Percentiles rank a stretch among this genome's conserved stretches.
These are phyloP conservation scores for Scaptomyza graminum DNA, from an alignment of 1,140 invertebrate species.

Conservation along the genomic window DNA sequence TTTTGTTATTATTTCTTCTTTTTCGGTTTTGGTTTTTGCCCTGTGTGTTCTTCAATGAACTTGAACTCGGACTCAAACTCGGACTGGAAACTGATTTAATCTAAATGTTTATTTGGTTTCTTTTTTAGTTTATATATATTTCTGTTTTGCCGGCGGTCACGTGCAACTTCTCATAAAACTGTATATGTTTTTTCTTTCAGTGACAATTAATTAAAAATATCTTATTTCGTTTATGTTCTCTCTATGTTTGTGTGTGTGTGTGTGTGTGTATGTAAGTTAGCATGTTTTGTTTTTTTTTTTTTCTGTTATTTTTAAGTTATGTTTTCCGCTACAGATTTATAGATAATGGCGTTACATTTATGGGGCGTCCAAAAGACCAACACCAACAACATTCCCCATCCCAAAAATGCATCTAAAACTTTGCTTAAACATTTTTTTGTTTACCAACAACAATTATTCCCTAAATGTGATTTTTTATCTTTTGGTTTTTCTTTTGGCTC, in stretches of 20 bases:
- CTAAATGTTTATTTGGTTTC: conserved; percentile 70
- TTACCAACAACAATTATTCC: neutral
- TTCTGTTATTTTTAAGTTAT: conserved; percentile 77
- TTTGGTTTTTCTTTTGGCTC: neutral
- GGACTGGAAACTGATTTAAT: conserved; percentile 58
- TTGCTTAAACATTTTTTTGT: no score
- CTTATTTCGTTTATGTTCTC: conserved; percentile 74
- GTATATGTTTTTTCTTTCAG: conserved; percentile 44
- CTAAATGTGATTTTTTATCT: no score
- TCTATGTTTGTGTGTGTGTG: no score
- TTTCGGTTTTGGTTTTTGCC: neutral
- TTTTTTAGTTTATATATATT: conserved; percentile 45
- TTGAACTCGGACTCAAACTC: conserved; percentile 43
- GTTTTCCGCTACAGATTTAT: conserved; percentile 78
- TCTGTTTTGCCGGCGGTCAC: conserved; percentile 54
- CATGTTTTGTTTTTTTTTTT: conserved; percentile 45
- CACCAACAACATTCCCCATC: neutral
- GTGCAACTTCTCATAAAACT: conserved; percentile 64
- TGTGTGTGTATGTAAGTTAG: conserved; percentile 26
- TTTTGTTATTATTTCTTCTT: neutral
- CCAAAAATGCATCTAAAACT: conserved; percentile 20
- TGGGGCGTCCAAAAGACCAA: conserved; percentile 38
- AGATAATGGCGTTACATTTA: conserved; percentile 80
- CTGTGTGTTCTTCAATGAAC: conserved; percentile 65
- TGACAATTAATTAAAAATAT: conserved; percentile 79